A percentile compares a stretch with the other conserved stretches of the same genome.
phyloP scores from a whole-genome alignment of 2,888 invertebrate species.

The Pterobdella sp. region DNA sequence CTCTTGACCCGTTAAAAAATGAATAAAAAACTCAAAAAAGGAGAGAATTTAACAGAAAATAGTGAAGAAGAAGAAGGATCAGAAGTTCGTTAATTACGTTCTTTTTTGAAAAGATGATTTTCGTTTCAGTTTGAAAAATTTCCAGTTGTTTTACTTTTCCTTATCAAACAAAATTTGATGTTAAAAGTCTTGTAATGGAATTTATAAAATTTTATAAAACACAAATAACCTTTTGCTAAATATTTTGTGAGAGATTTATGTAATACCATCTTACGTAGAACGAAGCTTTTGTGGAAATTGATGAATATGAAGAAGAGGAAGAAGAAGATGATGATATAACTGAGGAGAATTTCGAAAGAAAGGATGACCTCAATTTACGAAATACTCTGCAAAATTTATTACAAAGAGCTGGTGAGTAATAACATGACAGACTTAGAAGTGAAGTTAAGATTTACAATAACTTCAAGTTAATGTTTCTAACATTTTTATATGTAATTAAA shows the following conservation, averaged over 20 bases:
- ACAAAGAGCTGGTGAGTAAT: slow-evolving; percentile 72
- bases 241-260: too few species aligned
- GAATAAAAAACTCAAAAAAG: neutral
- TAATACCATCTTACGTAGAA: slow-evolving; percentile 10
- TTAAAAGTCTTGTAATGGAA: too few species aligned
- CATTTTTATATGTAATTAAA: neutral
- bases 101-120: neutral
- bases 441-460: neutral
- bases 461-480: neutral
- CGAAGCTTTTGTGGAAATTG: slow-evolving; percentile 27
- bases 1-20: slow-evolving; percentile 1
- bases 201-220: too few species aligned
- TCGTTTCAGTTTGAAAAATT: too few species aligned
- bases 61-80: slow-evolving; percentile 7
- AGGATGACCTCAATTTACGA: slow-evolving; percentile 68
- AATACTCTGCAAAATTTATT: slow-evolving; percentile 82
- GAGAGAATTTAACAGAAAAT: neutral
- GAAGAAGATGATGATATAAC: slow-evolving; percentile 21
- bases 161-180: too few species aligned
- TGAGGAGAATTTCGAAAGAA: slow-evolving; percentile 20
- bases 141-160: too few species aligned
- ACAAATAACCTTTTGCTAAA: too few species aligned
- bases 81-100: neutral
- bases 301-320: slow-evolving; percentile 30
- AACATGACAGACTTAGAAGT: neutral